Evolutionary conservation across 2,888 invertebrate genomes (phyloP).

Genomic region (Hydrotaea cyrtoneurina): DNA sequence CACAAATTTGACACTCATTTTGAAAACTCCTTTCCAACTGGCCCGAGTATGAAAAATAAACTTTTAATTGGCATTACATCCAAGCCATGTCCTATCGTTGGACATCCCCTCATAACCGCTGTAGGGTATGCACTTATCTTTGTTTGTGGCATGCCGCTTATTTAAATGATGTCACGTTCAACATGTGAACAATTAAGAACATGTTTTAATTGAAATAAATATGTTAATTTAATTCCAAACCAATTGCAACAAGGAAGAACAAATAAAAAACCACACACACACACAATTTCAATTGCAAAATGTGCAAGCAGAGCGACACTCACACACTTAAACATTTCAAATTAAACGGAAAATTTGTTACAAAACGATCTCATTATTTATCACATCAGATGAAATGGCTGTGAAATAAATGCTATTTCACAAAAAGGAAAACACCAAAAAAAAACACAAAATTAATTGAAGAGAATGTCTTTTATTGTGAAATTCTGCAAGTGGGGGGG

Average conservation of each 20-base stretch:
- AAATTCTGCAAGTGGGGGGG: too few relatives aligned
- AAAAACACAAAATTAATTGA: too few relatives aligned
- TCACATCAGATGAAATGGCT: neutral
- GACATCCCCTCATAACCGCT: too few relatives aligned
- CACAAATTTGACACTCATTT: too few relatives aligned
- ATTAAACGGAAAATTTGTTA: neutral
- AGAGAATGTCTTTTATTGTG: too few relatives aligned
- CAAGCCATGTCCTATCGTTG: too few relatives aligned
- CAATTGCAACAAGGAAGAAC: neutral
- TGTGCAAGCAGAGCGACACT: neutral
- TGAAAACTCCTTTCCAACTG: too few relatives aligned
- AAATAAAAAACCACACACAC: neutral
- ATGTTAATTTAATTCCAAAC: constrained; percentile 4
- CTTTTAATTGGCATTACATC: too few relatives aligned
- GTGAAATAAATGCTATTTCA: neutral
- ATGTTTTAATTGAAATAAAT: constrained; percentile 20
- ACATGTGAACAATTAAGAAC: constrained; percentile 2
- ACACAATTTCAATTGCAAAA: neutral
- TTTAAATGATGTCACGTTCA: constrained; percentile 1
- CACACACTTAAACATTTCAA: neutral
- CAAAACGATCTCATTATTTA: neutral
- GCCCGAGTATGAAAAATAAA: too few relatives aligned
- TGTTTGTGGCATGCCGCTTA: neutral
- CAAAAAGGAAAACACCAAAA: too few relatives aligned
- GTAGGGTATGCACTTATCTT: neutral